Evolutionary conservation across 2,888 invertebrate species (phyloP), one percentile per base, ranked within the genome.

Genomic region (Abrostola triplasia): DNA sequence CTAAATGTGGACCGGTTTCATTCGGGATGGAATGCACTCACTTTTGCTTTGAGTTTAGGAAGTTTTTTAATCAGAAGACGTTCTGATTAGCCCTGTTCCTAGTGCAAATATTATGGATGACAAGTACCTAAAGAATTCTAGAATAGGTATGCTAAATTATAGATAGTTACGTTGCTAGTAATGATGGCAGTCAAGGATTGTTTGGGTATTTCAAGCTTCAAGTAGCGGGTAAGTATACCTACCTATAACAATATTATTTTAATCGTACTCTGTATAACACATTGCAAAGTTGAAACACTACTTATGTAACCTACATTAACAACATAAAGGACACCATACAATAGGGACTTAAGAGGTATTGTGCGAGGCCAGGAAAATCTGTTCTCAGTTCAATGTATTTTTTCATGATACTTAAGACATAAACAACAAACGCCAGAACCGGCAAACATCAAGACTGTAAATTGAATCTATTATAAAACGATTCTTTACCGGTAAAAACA

Each of bases 1-100:
- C 85, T 83, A 86, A 85, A 77, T 67, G 63, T 50, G 71, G 68
- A 70, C 81, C 61, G 68, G 79, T 81, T 67, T 44, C 70, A 66
- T 81, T 80, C 63, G 69, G 59, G 64, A 38, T 53, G 76, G 81
- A 81, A 80, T 82, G 81, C 73, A 73, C 60, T 76, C 70, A 78
- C 69, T 79, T 81, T 86, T 80, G 64, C 57, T 73, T 70, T 56
- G 67, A 53, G 51, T 41, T 41, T 24, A 11, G 13, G 37, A 37
- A 49, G 6, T 9, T 49, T 49, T 11, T 11, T 4, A 36, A 49
- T 11, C 5, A 36, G 11, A 11, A 6, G 40, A 36, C 13, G 35
- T 48, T 52, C 10, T 12, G 41, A 57, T 49, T 53, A 10, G 1
- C 12, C n/a, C 51, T 59, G 7, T 74, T 40, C 10, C 13, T 55